Evolutionary conservation across 2,888 invertebrate species (phyloP), one percentile per base, ranked within the genome.

Genomic region (Heliconius aoede): DNA sequence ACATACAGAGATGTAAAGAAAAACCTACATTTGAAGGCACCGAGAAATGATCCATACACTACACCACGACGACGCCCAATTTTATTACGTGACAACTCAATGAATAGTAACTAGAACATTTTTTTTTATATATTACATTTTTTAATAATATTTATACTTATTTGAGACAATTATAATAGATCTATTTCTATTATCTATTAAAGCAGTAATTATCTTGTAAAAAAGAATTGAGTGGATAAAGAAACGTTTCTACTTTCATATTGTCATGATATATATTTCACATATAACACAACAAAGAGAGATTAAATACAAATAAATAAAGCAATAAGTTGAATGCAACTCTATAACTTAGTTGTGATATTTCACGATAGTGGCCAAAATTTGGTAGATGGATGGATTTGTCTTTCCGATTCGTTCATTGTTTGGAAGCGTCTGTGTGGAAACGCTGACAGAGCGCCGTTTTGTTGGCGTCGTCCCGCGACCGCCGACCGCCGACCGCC

Each of bases 351-450:
- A 55, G 69, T 69, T 69, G n/a, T 69, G 51, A 69, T 69, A 69
- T 55, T 69, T 74, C 68, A 76, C 74, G 74, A 80, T 67, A 21
- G 73, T 68, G 62, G 78, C 74, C 74, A 79, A 78, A 80, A 73
- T 75, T 71, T 55, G 64, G 3, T 71, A 40, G 64, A n/a, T 72
- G 73, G 76, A 79, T 78, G 67, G 76, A 79, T 81, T 78, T 77
- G 78, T 80, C 78, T 80, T 77, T 79, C 71, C 79, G 79, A 80
- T 80, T 79, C 79, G 78, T 80, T 81, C 77, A 77, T 80, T 80
- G 80, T 79, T 79, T 78, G 79, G 76, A 61, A 78, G 79, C 79
- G 76, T 77, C 78, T 80, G 76, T 80, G 80, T 78, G 73, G 72
- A 73, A 73, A 74, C 74, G 72, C 72, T 76, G 78, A 75, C 78